Evolutionary conservation across 1,140 invertebrate species (phyloP), one percentile per base, ranked within the genome.

Genomic region (Drosophila lini): DNA sequence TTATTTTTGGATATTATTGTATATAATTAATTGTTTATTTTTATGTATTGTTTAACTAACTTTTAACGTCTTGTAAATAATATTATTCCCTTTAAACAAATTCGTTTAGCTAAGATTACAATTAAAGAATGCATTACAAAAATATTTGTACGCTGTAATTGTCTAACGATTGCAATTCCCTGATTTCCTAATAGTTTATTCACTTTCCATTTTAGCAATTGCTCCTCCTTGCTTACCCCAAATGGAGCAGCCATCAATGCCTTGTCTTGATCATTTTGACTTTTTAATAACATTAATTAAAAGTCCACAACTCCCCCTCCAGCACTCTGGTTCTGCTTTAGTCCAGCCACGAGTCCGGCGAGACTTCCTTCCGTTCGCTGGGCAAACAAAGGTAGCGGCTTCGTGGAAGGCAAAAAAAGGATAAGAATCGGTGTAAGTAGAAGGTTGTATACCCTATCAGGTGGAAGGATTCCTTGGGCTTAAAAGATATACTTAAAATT

Each of bases 221-320:
- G 32, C 50, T 22, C 4, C 16, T 32, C 28, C 28, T 19, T 9
- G 19, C 9, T 41, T 38, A 10, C 6, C 25, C 36, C 5, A 42
- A 40, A 45, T 31, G 52, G 19, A 42, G 31, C 48, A 5, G 13
- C 36, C 45, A 7, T 53, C 62, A 62, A 28, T 45, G 57, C 34
- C 47, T 32, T 28, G 53, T 68, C 50, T 65, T 78, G 75, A 57
- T 78, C 75, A 78, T 78, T 78, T 78, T 61, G 74, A 78, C 75
- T 78, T 78, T 78, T 78, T 78, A 78, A 78, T 78, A 78, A 78
- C 75, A 78, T 78, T 78, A 78, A 78, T 78, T 78, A 78, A 78
- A 78, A 78, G 74, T 59, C 64, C 38, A 52, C 74, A 70, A n/a
- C 6, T 38, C 34, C n/a, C 28, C 19, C 22, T 22, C 16, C 5